phyloP scores from a whole-genome alignment of 2,888 invertebrate species.

The Agrochola lota region DNA sequence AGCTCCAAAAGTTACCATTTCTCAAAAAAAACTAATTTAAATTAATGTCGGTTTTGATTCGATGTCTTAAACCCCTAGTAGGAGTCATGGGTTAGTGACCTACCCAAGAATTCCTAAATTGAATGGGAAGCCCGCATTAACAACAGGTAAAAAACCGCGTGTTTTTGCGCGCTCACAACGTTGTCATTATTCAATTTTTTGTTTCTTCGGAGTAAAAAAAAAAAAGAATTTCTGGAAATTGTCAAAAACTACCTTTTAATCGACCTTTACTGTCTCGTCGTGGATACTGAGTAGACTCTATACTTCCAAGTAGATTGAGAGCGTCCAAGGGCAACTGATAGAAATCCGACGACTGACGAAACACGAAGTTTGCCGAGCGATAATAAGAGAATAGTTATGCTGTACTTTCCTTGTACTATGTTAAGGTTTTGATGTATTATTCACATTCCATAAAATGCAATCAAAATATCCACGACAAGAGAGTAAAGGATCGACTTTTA shows the following conservation, averaged over 20 bases:
- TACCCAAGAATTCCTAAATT: conserved; percentile 48
- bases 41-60: not conserved
- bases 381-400: no score
- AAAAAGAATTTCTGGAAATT: conserved; percentile 34
- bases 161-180: conserved; percentile 58
- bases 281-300: no score
- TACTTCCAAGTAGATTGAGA: no score
- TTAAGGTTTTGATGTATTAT: no score
- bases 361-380: no score
- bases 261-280: conserved; percentile 12
- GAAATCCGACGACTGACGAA: no score
- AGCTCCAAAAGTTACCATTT: not conserved
- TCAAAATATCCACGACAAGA: not conserved
- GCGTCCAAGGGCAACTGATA: no score
- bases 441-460: not conserved
- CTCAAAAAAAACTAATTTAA: not conserved
- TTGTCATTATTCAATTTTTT: conserved; percentile 53
- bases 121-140: conserved; percentile 61
- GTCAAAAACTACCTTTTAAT: conserved; percentile 17
- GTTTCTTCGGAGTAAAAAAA: conserved; percentile 18
- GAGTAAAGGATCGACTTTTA: conserved; percentile 2
- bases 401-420: not conserved
- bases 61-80: conserved; percentile 37
- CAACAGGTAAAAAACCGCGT: conserved; percentile 37
- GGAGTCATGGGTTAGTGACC: conserved; percentile 40